Base-by-base conservation (phyloP, 2,888 invertebrate genomes). In the Volucella inanis region DNA sequence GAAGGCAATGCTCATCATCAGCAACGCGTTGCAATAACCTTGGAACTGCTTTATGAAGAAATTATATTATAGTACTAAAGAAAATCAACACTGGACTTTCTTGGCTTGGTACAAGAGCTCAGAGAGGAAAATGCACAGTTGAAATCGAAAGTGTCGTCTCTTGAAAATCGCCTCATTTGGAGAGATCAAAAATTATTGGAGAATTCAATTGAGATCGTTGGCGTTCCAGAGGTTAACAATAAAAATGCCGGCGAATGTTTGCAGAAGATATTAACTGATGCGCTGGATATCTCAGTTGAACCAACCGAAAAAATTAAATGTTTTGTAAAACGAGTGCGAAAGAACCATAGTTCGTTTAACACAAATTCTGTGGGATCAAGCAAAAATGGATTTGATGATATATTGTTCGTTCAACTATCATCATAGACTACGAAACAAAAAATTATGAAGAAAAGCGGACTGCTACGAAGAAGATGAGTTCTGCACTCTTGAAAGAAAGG, bases 161-260 rank as follows among this genome's bases (percentile, higher is more conserved):
- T 62, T 47, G 47, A 62, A 62, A 62, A 47, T n/a, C 31, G 31
- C 2, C 47, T 62, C n/a, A 47, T 47, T 31, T 62, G 45, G 62
- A 62, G 62, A 22, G 62, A 47, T 31, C 62, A 62, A 47, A 47
- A 22, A 12, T 31, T 31, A 22, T 31, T 62, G 62, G 62, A 62
- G 47, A 45, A 61, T 18, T 43, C 45, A 10, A 18, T 61, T 61
- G 61, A 61, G 45, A 61, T 61, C 22, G 61, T 61, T 61, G 45
- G 43, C 18, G 18, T 59, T n/a, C 61, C 61, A 31, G 31, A 54
- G 31, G 54, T 54, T 10, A 54, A 54, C 54, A 54, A 54, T 31
- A n/a, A n/a, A n/a, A 68, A 54, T 55, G 67, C 45, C 11, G 14
- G 3, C 31, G 54, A 39, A 22, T 68, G 68, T 57, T 12, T 47